A percentile compares a stretch with the other conserved stretches of the same genome.
phyloP scores from a whole-genome alignment of 2,888 invertebrate species.

The Archips crataeganus region DNA sequence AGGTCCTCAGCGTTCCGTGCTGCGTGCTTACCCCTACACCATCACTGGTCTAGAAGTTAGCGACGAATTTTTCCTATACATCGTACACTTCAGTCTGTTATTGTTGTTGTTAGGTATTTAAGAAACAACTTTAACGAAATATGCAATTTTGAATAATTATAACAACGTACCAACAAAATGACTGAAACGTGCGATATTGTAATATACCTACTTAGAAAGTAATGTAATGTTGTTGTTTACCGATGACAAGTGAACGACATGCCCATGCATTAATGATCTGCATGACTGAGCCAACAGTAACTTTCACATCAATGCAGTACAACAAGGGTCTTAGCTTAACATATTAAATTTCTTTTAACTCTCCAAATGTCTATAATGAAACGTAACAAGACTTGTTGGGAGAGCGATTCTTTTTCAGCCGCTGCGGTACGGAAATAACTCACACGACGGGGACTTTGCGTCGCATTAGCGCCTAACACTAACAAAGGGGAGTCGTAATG shows the following conservation, averaged over 20 bases:
- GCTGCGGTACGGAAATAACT: slow-evolving; percentile 11
- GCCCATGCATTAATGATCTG: background rate
- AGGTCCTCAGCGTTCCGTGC: too few species aligned
- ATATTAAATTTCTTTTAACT: slow-evolving; percentile 21
- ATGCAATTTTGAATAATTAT: background rate
- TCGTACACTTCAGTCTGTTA: too few species aligned
- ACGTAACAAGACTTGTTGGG: slow-evolving; percentile 28
- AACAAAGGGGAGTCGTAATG: slow-evolving; percentile 31
- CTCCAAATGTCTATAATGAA: slow-evolving; percentile 8
- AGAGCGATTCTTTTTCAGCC: slow-evolving; percentile 10
- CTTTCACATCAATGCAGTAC: background rate
- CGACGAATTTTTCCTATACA: too few species aligned
- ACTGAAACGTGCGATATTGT: background rate
- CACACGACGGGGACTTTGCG: background rate
- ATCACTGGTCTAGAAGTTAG: too few species aligned
- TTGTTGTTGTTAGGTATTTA: too few species aligned
- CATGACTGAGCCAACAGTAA: background rate
- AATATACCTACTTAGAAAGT: background rate
- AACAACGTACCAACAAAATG: background rate
- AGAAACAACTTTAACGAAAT: too few species aligned
- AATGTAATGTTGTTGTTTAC: background rate
- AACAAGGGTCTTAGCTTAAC: background rate
- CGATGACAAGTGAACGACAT: background rate
- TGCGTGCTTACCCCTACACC: too few species aligned
- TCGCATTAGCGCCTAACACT: slow-evolving; percentile 17